Conservation (phyloP, 2,888 invertebrate species). For the Phortica magna region DNA sequence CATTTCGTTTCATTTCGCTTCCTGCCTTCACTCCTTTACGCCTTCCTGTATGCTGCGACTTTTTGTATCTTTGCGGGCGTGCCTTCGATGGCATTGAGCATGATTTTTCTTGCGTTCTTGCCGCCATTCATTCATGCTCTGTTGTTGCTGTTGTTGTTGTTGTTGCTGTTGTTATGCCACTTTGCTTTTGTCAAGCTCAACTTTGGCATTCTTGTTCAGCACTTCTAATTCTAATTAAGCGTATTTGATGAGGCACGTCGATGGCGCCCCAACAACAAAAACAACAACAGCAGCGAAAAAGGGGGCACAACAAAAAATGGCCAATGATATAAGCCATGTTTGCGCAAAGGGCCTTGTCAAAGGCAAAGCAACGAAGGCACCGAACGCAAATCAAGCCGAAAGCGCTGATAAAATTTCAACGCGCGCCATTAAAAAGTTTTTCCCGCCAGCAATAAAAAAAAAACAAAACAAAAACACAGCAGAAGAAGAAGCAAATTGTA, state of each 20-base stretch:
- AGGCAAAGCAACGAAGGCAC: too few relatives aligned
- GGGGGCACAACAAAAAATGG: constrained; percentile 31
- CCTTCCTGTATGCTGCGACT: background rate
- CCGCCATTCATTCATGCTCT: background rate
- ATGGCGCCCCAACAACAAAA: constrained; percentile 42
- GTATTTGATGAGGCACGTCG: constrained; percentile 63
- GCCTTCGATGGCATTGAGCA: background rate
- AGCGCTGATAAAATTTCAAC: constrained; percentile 59
- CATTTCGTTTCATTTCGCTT: background rate
- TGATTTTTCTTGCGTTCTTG: background rate
- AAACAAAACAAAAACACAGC: constrained; percentile 3
- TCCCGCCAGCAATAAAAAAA: constrained; percentile 35
- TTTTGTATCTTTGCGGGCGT: background rate
- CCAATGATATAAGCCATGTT: too few relatives aligned
- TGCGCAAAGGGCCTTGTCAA: too few relatives aligned
- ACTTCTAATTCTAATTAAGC: constrained; percentile 60
- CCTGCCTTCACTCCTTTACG: background rate
- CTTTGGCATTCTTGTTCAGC: background rate
- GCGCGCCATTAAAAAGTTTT: constrained; percentile 61
- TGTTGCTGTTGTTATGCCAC: background rate
- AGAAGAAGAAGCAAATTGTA: constrained; percentile 1
- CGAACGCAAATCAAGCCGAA: constrained; percentile 30
- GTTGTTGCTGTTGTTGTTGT: background rate
- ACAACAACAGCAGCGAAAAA: constrained; percentile 15
- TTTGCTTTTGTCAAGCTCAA: background rate